Evolutionary conservation across 2,113 vertebrate species (phyloP).

Genomic region (Charina bottae): DNA sequence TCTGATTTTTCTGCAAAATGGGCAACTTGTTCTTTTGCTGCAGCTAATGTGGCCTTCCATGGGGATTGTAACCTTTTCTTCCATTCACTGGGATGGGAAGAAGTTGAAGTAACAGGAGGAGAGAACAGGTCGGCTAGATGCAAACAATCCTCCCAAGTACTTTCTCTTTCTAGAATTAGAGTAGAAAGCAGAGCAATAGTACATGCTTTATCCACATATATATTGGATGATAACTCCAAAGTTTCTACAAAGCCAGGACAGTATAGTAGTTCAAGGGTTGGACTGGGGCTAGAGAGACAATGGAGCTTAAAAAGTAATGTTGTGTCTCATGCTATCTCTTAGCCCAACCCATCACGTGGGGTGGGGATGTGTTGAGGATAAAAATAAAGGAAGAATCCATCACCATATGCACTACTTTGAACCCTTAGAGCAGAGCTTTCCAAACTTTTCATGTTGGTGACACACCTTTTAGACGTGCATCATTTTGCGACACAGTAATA

Average conservation of each 20-base stretch:
- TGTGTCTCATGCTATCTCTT: neutral
- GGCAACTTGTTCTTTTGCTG: neutral
- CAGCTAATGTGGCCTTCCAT: neutral
- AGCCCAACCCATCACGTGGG: neutral
- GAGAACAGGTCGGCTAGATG: neutral
- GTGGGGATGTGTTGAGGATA: neutral
- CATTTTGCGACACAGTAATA: too few species aligned
- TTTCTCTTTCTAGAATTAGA: neutral
- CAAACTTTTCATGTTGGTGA: too few species aligned
- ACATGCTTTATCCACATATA: neutral
- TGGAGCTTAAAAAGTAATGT: neutral
- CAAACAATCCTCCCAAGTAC: neutral
- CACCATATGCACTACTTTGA: neutral
- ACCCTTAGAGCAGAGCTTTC: neutral
- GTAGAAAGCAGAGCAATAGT: neutral
- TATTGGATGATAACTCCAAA: neutral
- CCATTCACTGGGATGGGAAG: neutral
- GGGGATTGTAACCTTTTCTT: neutral
- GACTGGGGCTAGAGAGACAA: neutral
- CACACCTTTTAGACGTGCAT: too few species aligned
- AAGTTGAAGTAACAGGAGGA: neutral
- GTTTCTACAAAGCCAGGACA: neutral
- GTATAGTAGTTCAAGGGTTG: neutral
- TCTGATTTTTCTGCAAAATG: neutral
- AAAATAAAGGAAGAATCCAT: neutral